Base-by-base conservation (phyloP, 2,797 vertebrate species). In the Mormyrops boulengeri region DNA sequence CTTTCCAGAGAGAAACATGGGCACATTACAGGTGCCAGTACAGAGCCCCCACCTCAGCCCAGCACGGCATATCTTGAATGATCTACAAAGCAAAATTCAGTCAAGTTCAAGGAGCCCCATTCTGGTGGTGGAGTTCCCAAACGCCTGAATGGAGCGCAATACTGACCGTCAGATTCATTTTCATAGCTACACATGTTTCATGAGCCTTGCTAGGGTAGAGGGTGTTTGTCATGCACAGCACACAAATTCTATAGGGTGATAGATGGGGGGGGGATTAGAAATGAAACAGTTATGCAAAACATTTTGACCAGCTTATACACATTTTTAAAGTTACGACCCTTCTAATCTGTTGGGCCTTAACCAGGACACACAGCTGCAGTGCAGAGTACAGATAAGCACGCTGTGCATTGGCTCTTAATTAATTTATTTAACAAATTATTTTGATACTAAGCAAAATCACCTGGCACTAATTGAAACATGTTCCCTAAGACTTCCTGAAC, bases 401-500 rank as follows among this genome's bases (percentile, higher is more conserved):
- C 85, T 26, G 50, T 62, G 22, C 82, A 62, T 22, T 49, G 22
- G 89, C 60, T 11, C 66, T 69, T 12, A 62, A 60, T 9, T 88
- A 47, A 73, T 60, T 87, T 85, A 89, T 47, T 88, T 80, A 52
- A 50, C n/a, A 12, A 85, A 85, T 85, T 6, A 49, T 49, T 52
- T 49, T 52, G 47, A 34, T 11, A 77, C 47, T n/a, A 26, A 85
- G 47, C 22, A 26, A 22, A 22, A 26, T 50, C 47, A 26, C n/a
- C 80, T 87, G 26, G 90, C 91, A 92, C 93, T 93, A 94, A 49
- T 41, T 66, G 53, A 62, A 89, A 57, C 17, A 41, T 26, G 34
- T n/a, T 26, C 38, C 22, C 19, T 17, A n/a, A 41, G n/a, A 82
- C 77, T 44, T 82, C n/a, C 6, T n/a, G 77, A 19, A 44, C 7